Conservation (phyloP, 30 jellyfish, hydroid and myxozoan species). For the Hydractinia symbiolongicarpus region DNA sequence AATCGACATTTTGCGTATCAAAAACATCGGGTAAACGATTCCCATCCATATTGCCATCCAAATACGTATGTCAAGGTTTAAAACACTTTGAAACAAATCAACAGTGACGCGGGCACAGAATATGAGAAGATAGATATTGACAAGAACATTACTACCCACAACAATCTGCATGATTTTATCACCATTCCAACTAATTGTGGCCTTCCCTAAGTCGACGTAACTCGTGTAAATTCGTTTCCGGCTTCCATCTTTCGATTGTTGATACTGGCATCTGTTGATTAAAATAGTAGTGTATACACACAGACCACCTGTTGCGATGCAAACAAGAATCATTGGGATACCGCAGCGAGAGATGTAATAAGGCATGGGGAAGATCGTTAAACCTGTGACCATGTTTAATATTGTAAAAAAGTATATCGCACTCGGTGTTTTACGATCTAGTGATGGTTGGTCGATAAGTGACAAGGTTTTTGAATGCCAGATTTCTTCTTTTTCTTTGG, state of each 20-base stretch:
- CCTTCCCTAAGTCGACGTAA: slow-evolving; percentile 49
- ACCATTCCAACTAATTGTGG: slow-evolving; percentile 40
- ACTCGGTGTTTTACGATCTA: slow-evolving; percentile 50
- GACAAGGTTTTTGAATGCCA: slow-evolving; percentile 33
- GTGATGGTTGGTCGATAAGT: slow-evolving; percentile 34
- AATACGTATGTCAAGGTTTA: slow-evolving; percentile 9
- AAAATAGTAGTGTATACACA: slow-evolving; percentile 33
- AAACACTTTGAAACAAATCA: slow-evolving; percentile 30
- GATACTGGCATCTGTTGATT: slow-evolving; percentile 55
- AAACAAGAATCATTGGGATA: slow-evolving; percentile 17
- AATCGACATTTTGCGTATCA: slow-evolving; percentile 54
- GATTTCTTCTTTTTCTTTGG: slow-evolving; percentile 1
- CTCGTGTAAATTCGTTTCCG: slow-evolving; percentile 42
- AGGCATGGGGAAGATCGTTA: slow-evolving; percentile 55
- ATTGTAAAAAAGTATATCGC: slow-evolving; percentile 28
- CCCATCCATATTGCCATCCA: slow-evolving; percentile 46
- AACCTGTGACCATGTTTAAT: slow-evolving; percentile 50
- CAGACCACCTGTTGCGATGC: slow-evolving; percentile 27
- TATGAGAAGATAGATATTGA: slow-evolving; percentile 39
- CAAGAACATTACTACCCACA: slow-evolving; percentile 38
- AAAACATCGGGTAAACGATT: slow-evolving; percentile 40
- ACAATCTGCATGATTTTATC: slow-evolving; percentile 32
- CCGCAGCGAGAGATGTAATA: slow-evolving; percentile 50
- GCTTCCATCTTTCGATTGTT: slow-evolving; percentile 40
- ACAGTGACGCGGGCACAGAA: slow-evolving; percentile 43